These are phyloP conservation scores for Drosophila austrosaltans DNA, from an alignment of 2,888 invertebrate genomes.

Conservation along the genomic window DNA sequence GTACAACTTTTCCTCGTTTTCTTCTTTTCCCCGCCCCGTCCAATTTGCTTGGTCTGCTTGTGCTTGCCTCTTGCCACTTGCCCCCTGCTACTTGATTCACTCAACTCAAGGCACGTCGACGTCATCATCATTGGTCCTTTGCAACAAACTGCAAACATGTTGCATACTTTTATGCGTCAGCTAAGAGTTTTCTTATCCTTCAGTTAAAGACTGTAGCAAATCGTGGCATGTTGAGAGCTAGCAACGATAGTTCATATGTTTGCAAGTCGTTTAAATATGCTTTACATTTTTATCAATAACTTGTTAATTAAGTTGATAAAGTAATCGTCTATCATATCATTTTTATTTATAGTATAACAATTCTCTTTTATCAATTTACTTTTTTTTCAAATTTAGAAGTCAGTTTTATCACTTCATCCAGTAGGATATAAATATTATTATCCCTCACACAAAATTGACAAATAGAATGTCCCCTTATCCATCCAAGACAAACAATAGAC, in stretches of 20 bases:
- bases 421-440: slow-evolving; percentile 1
- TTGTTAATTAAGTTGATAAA: not conserved
- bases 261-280: not conserved
- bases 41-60: not conserved
- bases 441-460: slow-evolving; percentile 12
- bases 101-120: slow-evolving; percentile 39
- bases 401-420: slow-evolving; percentile 6
- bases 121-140: slow-evolving; percentile 39
- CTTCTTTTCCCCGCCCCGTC: not conserved
- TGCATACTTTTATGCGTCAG: slow-evolving; percentile 66
- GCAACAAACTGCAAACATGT: slow-evolving; percentile 75
- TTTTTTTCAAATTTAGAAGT: not conserved
- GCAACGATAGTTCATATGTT: not conserved
- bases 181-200: slow-evolving; percentile 43
- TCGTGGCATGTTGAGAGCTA: not conserved
- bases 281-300: not conserved
- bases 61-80: slow-evolving; percentile 25
- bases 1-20: slow-evolving; percentile 58
- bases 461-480: slow-evolving; percentile 11
- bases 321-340: not conserved
- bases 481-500: slow-evolving; percentile 8
- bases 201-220: slow-evolving; percentile 5
- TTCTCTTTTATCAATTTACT: not conserved
- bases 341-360: not conserved
- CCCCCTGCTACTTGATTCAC: slow-evolving; percentile 36